Percentiles rank a stretch among this genome's conserved stretches.
phyloP scores from a whole-genome alignment of 2,113 vertebrate species.

The Melospiza georgiana region DNA sequence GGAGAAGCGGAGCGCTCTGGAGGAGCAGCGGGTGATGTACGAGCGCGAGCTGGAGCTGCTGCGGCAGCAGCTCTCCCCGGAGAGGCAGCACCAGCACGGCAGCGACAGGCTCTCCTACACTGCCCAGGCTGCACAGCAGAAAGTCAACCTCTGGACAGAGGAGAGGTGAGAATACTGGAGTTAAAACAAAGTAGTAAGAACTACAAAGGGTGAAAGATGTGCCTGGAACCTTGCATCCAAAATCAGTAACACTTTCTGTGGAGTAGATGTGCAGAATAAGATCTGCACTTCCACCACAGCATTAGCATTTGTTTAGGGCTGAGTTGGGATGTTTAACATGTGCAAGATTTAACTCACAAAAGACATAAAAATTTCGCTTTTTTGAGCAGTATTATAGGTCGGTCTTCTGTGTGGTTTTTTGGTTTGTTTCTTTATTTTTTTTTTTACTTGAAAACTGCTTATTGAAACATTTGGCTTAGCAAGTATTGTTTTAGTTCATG shows the following conservation, averaged over 20 bases:
- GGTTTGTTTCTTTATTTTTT: not conserved
- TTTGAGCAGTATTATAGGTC: not conserved
- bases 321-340: rapidly evolving
- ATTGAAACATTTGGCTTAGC: not conserved
- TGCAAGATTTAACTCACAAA: not conserved
- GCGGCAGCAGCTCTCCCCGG: slow-evolving; percentile 92
- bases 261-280: not conserved
- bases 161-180: slow-evolving; percentile 82
- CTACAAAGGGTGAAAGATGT: not conserved
- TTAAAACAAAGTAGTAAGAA: not conserved
- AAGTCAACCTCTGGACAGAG: slow-evolving; percentile 91
- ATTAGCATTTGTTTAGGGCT: not conserved
- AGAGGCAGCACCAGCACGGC: slow-evolving; percentile 81
- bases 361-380: not conserved
- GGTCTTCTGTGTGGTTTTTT: rapidly evolving
- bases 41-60: slow-evolving; percentile 92
- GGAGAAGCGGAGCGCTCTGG: slow-evolving; percentile 91
- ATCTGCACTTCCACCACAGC: not conserved
- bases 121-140: slow-evolving; percentile 82
- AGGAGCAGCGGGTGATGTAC: slow-evolving; percentile 96
- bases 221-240: not conserved
- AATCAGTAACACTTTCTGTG: not conserved
- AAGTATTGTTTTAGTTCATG: not conserved
- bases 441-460: not conserved
- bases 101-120: slow-evolving; percentile 84